These are phyloP conservation scores for Platysteira castanea DNA, from an alignment of 2,113 vertebrate genomes.

Conservation along the genomic window DNA sequence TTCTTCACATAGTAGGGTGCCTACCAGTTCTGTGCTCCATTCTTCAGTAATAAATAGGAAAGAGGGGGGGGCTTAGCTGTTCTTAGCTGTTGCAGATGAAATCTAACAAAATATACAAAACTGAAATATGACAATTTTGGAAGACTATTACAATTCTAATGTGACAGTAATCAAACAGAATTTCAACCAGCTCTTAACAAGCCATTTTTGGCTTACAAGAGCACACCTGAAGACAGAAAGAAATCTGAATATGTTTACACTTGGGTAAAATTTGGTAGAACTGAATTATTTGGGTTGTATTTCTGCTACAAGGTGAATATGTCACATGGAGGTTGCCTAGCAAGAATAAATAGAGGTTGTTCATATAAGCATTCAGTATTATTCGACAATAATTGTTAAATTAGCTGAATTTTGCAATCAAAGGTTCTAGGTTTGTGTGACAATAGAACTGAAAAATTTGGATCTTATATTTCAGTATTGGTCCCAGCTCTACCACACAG, in stretches of 20 bases:
- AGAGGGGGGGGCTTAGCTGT: background rate
- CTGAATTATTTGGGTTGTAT: background rate
- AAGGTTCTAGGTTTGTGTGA: background rate
- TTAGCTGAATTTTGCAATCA: background rate
- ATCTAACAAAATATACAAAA: background rate
- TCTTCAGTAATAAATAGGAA: background rate
- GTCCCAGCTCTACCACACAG: background rate
- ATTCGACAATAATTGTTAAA: background rate
- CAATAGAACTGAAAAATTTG: background rate
- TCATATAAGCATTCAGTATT: background rate
- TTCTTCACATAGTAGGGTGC: background rate
- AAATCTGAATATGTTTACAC: background rate
- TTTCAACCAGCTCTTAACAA: background rate
- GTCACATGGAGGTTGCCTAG: background rate
- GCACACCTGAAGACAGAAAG: background rate
- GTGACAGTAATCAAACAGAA: background rate
- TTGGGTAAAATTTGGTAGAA: background rate
- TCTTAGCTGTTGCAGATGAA: background rate
- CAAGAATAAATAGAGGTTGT: background rate
- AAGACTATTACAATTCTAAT: background rate
- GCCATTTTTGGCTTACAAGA: background rate
- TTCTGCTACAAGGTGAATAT: background rate
- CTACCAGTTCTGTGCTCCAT: background rate
- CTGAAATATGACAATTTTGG: background rate
- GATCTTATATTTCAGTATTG: background rate